phyloP scores from a whole-genome alignment of 2,888 invertebrate species.

The Stenodema calcarata region DNA sequence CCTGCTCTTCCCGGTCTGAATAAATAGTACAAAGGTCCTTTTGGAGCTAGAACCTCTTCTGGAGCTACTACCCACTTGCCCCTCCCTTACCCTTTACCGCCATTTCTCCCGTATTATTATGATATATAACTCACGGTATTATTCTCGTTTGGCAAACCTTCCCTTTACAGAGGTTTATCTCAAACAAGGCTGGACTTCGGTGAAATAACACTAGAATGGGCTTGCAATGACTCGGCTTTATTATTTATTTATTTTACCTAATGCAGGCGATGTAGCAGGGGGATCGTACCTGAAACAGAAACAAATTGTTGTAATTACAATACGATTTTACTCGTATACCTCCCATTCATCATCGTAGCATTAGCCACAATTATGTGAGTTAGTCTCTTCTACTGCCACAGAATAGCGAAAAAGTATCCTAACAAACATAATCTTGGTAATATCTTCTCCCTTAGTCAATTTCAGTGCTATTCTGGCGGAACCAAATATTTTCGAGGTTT shows the following conservation, averaged over 20 bases:
- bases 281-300: neutral
- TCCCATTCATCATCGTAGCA: too few relatives aligned
- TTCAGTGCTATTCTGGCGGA: too few relatives aligned
- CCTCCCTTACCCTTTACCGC: neutral
- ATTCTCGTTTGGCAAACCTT: conserved; percentile 52
- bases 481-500: too few relatives aligned
- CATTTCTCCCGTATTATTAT: conserved; percentile 46
- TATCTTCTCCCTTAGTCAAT: too few relatives aligned
- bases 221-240: neutral
- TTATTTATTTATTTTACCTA: neutral
- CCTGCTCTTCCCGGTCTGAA: conserved; percentile 8
- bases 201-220: neutral
- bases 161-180: neutral
- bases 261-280: neutral
- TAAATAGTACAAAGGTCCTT: conserved; percentile 48
- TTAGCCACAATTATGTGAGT: too few relatives aligned
- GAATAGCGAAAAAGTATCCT: too few relatives aligned
- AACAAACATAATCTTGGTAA: too few relatives aligned
- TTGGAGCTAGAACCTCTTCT: neutral
- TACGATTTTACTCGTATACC: neutral
- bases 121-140: conserved; percentile 50
- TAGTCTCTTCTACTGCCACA: too few relatives aligned
- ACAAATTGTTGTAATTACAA: neutral
- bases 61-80: neutral
- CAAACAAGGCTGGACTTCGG: conserved; percentile 9